phyloP scores from a whole-genome alignment of 1,140 invertebrate species.

The Cyclina sinensis region DNA sequence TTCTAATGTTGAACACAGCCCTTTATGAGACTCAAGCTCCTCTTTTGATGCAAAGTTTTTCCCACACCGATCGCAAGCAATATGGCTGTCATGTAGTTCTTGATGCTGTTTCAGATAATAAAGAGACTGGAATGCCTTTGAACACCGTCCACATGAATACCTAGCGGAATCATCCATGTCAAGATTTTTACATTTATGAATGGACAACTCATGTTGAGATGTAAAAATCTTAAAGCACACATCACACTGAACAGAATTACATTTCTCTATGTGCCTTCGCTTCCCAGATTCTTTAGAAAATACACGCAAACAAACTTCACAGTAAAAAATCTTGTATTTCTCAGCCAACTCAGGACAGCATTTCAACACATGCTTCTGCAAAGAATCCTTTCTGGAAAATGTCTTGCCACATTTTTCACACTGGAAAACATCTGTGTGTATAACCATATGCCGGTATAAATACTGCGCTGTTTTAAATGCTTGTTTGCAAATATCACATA shows the following conservation, averaged over 20 bases:
- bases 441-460: constrained; percentile 87
- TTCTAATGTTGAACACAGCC: constrained; percentile 71
- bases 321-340: constrained; percentile 79
- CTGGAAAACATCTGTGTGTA: constrained; percentile 88
- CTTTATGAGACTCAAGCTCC: constrained; percentile 78
- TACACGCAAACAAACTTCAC: constrained; percentile 78
- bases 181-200: constrained; percentile 76
- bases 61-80: constrained; percentile 74
- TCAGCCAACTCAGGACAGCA: constrained; percentile 80
- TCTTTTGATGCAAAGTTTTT: constrained; percentile 70
- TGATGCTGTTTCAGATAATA: constrained; percentile 81
- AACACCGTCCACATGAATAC: constrained; percentile 80
- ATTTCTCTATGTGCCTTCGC: constrained; percentile 78
- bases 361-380: constrained; percentile 81
- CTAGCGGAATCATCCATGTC: constrained; percentile 67
- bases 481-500: constrained; percentile 89
- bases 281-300: constrained; percentile 77
- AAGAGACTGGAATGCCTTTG: constrained; percentile 80
- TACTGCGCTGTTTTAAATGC: constrained; percentile 86
- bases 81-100: constrained; percentile 74
- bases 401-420: constrained; percentile 84
- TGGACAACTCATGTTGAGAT: constrained; percentile 74
- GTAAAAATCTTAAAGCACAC: constrained; percentile 81
- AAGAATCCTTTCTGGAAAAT: constrained; percentile 83
- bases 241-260: constrained; percentile 77